These are phyloP conservation scores for Ips typographus DNA, from an alignment of 1,140 invertebrate species.

Conservation along the genomic window DNA sequence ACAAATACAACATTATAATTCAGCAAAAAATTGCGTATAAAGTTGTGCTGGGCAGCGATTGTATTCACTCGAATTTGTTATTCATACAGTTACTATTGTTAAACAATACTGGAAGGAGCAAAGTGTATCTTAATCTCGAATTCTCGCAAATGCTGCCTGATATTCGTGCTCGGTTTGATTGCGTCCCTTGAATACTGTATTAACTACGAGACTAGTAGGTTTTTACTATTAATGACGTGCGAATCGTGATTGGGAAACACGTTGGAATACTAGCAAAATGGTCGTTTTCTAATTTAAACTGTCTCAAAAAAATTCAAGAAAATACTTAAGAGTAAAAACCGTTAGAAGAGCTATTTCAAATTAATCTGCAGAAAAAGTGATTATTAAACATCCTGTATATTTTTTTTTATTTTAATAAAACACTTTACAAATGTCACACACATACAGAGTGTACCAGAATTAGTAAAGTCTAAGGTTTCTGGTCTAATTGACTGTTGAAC, in stretches of 20 bases:
- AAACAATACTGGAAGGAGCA: constrained; percentile 43
- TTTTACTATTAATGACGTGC: not conserved
- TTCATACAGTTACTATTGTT: constrained; percentile 44
- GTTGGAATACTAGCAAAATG: not conserved
- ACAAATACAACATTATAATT: constrained; percentile 1
- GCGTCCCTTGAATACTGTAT: constrained; percentile 16
- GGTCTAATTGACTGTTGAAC: too few species aligned
- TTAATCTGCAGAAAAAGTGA: too few species aligned
- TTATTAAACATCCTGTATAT: too few species aligned
- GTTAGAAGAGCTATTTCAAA: too few species aligned
- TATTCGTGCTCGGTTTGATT: constrained; percentile 22
- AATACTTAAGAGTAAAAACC: too few species aligned
- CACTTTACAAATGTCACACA: too few species aligned
- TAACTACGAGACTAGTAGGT: not conserved
- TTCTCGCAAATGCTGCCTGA: constrained; percentile 36
- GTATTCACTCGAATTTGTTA: constrained; percentile 41
- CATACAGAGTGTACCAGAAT: too few species aligned
- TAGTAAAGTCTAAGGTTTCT: too few species aligned
- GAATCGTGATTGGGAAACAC: not conserved
- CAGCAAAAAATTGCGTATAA: constrained; percentile 20
- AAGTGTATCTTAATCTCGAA: constrained; percentile 48
- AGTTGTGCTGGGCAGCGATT: constrained; percentile 17
- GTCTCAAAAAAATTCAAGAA: too few species aligned
- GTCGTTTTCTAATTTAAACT: too few species aligned
- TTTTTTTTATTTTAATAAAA: too few species aligned